Evolutionary conservation across 2,113 vertebrate genomes (phyloP), one percentile per base, ranked within the genome.

Genomic region (Actenoides hombroni): DNA sequence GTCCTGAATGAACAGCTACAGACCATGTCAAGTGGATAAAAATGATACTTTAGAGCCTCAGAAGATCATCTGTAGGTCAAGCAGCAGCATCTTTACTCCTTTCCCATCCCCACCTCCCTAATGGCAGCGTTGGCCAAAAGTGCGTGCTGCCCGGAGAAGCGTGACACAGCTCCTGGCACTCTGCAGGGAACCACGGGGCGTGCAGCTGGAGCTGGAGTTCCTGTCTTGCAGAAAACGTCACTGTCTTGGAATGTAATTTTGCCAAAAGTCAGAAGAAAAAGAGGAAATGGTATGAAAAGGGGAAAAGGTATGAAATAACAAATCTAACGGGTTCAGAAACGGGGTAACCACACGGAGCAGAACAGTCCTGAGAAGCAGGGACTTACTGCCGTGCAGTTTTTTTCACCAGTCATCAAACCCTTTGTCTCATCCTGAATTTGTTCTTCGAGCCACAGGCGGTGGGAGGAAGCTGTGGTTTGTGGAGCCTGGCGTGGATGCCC

Each of bases 171-270:
- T 70, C 25, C 78, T 92, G 81, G 65, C 42, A 10, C 73, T 42
- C 35, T 44, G 65, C 54, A 49, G 11, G 1, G 7, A 59, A 28
- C 5, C 1, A 0, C 40, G 28, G 53, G 15, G 46, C 6, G 6
- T 20, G 20, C 59, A 33, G 77, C 86, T 63, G 65, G 51, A 20
- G 39, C 60, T 31, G 51, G 8, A 40, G 57, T 17, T 56, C 33
- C 70, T 70, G 64, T 17, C 86, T 35, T 42, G 18, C 35, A 60
- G 77, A 76, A 70, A 67, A 56, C 42, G 29, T 29, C 44, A 9
- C 42, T 31, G 13, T 3, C 70, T 86, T 1, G 7, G 64, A 46
- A 53, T 25, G 39, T 33, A 10, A 20, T 68, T 89, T 73, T 64
- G 33, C 61, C 42, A 68, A n/a, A 87, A 79, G 12, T 42, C 65